A percentile compares a stretch with the other conserved stretches of the same genome.
These are phyloP conservation scores for Clarias magur DNA, from an alignment of 2,113 vertebrate genomes.

Conservation along the genomic window DNA sequence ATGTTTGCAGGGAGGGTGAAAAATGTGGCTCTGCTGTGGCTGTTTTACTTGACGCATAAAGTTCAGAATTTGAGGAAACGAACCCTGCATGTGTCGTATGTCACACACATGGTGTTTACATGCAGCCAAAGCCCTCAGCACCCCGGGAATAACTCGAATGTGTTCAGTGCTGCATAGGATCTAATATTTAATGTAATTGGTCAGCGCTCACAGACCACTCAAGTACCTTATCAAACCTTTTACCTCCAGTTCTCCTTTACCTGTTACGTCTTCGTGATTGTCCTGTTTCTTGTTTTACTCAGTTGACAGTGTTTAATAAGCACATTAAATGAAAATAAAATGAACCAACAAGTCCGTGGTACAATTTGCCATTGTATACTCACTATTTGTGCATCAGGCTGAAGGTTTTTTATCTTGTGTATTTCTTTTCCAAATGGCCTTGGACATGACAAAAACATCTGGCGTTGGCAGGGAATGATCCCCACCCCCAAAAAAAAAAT, in stretches of 20 bases:
- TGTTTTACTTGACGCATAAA: neutral
- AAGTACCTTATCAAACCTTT: neutral
- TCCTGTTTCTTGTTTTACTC: neutral
- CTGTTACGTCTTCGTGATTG: neutral
- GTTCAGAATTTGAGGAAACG: neutral
- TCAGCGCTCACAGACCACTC: neutral
- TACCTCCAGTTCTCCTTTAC: neutral
- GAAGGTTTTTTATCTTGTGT: neutral
- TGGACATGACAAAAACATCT: slow-evolving; percentile 11
- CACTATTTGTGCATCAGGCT: neutral
- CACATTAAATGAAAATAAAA: neutral
- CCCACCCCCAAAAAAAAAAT: neutral
- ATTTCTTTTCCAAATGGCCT: neutral
- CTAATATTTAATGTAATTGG: neutral
- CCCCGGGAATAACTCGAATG: neutral
- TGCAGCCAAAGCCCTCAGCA: neutral
- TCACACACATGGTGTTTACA: neutral
- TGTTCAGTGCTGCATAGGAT: neutral
- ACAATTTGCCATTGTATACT: neutral
- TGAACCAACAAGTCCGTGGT: neutral
- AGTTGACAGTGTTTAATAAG: neutral
- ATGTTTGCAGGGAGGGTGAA: neutral
- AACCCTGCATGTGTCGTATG: neutral
- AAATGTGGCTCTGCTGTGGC: neutral
- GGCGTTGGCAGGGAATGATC: neutral